These are phyloP conservation scores for Tyrophagus putrescentiae DNA, from an alignment of 1,140 invertebrate species.

Conservation along the genomic window DNA sequence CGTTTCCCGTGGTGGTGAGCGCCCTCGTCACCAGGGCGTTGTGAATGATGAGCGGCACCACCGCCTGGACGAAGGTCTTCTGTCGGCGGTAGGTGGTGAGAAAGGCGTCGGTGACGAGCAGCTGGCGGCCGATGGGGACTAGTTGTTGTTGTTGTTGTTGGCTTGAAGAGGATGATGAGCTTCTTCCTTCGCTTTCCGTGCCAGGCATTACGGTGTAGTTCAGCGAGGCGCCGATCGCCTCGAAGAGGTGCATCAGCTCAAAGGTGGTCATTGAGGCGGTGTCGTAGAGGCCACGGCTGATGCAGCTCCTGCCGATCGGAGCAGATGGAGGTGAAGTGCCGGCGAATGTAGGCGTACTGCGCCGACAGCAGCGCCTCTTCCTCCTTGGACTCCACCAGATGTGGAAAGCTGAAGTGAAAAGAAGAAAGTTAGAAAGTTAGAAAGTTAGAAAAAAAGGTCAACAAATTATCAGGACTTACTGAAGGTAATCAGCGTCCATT, in stretches of 20 bases:
- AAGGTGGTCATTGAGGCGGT: background rate
- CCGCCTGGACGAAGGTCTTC: background rate
- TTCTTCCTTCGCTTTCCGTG: too few species aligned
- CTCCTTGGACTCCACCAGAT: background rate
- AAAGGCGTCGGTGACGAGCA: background rate
- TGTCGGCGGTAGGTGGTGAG: background rate
- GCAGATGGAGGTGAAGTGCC: background rate
- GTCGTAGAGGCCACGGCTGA: background rate
- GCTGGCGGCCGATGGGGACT: background rate
- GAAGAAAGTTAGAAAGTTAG: background rate
- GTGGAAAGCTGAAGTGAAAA: constrained; percentile 4
- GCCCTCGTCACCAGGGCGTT: background rate
- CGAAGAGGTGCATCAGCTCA: background rate
- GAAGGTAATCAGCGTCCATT: background rate
- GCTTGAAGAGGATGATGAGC: too few species aligned
- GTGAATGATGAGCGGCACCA: background rate
- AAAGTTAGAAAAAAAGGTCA: background rate
- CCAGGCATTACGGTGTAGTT: too few species aligned
- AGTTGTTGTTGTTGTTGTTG: background rate
- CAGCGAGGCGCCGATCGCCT: constrained; percentile 3
- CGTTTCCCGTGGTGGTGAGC: background rate
- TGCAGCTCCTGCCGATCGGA: background rate
- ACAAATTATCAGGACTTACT: background rate
- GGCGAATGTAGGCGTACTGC: background rate
- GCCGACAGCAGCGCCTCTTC: background rate